These are phyloP conservation scores for Heterotilapia buettikoferi DNA, from an alignment of 2,113 vertebrate species.

Conservation along the genomic window DNA sequence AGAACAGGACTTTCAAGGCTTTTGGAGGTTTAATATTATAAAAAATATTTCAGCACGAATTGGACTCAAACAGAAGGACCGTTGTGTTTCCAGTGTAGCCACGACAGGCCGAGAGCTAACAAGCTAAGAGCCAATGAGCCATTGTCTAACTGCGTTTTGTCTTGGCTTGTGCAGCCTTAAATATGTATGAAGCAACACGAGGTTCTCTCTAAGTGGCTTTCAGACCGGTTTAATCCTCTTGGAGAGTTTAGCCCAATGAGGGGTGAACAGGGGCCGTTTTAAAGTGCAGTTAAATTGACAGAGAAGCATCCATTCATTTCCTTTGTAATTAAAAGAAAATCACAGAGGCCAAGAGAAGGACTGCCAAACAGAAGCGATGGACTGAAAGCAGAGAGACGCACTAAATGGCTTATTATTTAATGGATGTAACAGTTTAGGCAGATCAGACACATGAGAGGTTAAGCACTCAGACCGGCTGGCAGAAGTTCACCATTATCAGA, in stretches of 20 bases:
- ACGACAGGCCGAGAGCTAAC: neutral
- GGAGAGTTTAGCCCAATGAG: constrained; percentile 27
- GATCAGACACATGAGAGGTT: neutral
- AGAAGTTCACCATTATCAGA: neutral
- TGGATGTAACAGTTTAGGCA: neutral
- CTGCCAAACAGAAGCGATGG: neutral
- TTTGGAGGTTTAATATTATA: neutral
- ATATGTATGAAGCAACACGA: constrained; percentile 25
- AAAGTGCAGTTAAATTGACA: neutral
- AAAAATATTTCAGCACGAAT: neutral
- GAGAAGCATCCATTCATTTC: neutral
- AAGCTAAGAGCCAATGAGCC: constrained; percentile 17
- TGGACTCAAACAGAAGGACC: neutral
- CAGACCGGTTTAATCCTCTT: constrained; percentile 6
- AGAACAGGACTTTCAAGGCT: rapidly evolving
- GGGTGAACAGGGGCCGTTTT: neutral
- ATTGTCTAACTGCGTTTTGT: neutral
- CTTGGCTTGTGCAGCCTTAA: constrained; percentile 6
- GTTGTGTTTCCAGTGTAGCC: neutral
- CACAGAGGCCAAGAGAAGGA: neutral
- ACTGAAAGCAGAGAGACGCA: neutral
- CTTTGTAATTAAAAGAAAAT: constrained; percentile 23
- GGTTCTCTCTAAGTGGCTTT: constrained; percentile 12
- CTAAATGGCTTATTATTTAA: neutral
- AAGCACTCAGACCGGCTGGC: neutral